These are phyloP conservation scores for Balearica regulorum DNA, from an alignment of 2,797 vertebrate species.

Conservation along the genomic window DNA sequence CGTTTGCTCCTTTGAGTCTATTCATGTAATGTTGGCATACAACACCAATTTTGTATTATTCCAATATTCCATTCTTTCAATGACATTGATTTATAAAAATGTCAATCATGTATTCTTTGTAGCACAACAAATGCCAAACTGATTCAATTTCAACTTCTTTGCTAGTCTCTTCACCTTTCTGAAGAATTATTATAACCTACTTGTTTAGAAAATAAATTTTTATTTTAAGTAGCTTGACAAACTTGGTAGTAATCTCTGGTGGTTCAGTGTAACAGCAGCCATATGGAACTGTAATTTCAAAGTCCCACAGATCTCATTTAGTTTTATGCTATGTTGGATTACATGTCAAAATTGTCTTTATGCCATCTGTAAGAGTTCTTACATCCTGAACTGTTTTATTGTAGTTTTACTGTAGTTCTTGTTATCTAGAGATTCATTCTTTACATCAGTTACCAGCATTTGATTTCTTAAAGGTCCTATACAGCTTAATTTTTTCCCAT, in stretches of 20 bases:
- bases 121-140: neutral
- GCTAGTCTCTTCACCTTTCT: neutral
- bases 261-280: conserved; percentile 58
- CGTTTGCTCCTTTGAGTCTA: neutral
- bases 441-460: neutral
- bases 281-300: conserved; percentile 70
- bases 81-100: neutral
- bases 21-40: neutral
- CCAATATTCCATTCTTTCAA: neutral
- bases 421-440: neutral
- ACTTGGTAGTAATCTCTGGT: conserved; percentile 46
- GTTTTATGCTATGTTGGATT: conserved; percentile 62
- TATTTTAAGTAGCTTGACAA: conserved; percentile 66
- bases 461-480: conserved; percentile 13
- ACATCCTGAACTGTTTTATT: neutral
- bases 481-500: conserved; percentile 5
- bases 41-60: neutral
- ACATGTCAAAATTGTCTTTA: conserved; percentile 64
- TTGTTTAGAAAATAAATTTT: conserved; percentile 53
- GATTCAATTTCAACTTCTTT: neutral
- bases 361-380: conserved; percentile 62
- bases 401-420: conserved; percentile 2
- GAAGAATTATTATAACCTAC: conserved; percentile 11
- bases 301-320: conserved; percentile 68
- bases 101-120: neutral